Base-by-base conservation (phyloP, 2,113 vertebrate genomes). In the Catharus fuscescens region DNA sequence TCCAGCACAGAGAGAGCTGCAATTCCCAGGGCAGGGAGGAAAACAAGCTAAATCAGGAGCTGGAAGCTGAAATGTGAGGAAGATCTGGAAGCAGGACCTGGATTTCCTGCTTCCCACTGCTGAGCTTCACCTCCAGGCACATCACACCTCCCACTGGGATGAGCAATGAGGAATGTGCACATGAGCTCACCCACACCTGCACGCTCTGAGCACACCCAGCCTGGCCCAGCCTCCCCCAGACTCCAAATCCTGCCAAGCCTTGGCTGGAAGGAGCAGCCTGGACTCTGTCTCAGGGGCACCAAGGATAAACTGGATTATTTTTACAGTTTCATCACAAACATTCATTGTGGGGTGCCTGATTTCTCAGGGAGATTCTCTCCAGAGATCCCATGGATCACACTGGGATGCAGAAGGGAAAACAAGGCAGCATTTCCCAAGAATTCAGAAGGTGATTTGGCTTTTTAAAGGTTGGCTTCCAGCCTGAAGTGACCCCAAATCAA, bases 1-100 rank as follows among this genome's bases (percentile, higher is more conserved):
- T 0, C 57, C 21, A 10, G 18, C 13, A 0, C 0, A 10, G 8
- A 19, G 9, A 17, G 32, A 1, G 4, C 59, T 23, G 0, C 1
- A 2, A 5, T 10, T 14, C 3, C 26, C 66, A 21, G 12, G 34
- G 28, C 3, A 8, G 0, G 5, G 29, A 18, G 38, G 10, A 4
- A 13, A 64, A 53, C 29, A 2, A n/a, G 18, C 14, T 7, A 14
- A 17, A 42, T 1, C 10, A 2, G 44, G 71, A 76, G 67, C 3
- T 4, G 25, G n/a, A 11, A 69, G 31, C 62, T 3, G 0, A 21
- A 64, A 56, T 2, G 24, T 14, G 53, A 13, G 42, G 38, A 86
- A 88, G 64, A 13, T 17, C 0, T 53, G 76, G 79, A 88, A 89
- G 65, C 44, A 6, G 77, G 83, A 95, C 73, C 56, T 81, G 92